Percentiles rank a stretch among this genome's conserved stretches.
These are phyloP conservation scores for Escarpia spicata DNA, from an alignment of 2,888 invertebrate genomes.

Conservation along the genomic window DNA sequence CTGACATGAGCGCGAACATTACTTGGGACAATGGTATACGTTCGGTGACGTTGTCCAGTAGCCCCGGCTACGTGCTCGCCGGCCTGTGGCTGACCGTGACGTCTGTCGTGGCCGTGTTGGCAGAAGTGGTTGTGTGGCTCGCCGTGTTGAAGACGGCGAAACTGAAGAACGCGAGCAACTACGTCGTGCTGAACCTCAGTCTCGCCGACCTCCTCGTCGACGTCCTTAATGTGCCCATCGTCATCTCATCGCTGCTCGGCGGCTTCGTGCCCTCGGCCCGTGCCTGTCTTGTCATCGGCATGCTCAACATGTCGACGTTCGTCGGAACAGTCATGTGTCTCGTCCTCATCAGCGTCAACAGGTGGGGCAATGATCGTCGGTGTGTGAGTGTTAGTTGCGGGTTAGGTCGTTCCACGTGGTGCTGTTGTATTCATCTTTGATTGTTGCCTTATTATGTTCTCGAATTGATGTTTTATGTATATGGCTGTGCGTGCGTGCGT, in stretches of 20 bases:
- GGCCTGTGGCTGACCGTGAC: not conserved
- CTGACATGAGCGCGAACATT: not conserved
- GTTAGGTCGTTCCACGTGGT: no score
- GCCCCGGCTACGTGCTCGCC: not conserved
- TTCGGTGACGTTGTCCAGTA: not conserved
- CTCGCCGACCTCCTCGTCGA: not conserved
- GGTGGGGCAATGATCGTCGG: not conserved
- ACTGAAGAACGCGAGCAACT: not conserved
- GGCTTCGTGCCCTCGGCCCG: not conserved
- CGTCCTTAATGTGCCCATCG: not conserved
- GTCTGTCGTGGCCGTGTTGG: not conserved
- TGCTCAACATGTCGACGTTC: not conserved
- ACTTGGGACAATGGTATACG: not conserved
- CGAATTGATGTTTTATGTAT: no score
- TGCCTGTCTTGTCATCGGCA: not conserved
- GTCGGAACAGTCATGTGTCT: not conserved
- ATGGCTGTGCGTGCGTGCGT: no score
- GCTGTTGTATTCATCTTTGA: no score
- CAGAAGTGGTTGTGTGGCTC: not conserved
- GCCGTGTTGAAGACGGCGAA: not conserved
- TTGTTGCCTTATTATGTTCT: no score
- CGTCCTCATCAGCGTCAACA: not conserved
- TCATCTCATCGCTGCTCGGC: not conserved
- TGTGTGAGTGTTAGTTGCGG: no score
- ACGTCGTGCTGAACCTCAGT: slow-evolving; percentile 1